phyloP scores from a whole-genome alignment of 1,140 invertebrate genomes.

The Ladona fulva region DNA sequence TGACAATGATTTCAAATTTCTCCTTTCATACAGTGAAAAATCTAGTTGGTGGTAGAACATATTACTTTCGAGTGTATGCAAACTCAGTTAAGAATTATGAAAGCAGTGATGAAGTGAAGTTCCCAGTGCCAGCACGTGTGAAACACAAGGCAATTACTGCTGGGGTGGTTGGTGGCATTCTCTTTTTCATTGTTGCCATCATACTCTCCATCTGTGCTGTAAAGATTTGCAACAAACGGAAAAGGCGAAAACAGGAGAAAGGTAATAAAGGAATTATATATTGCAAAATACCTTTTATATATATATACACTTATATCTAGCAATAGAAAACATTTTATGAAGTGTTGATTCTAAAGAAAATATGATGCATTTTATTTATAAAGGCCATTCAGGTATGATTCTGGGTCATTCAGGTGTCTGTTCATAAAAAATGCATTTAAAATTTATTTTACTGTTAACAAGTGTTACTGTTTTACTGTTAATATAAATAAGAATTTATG shows the following conservation, averaged over 20 bases:
- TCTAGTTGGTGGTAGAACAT: constrained; percentile 77
- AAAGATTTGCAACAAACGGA: constrained; percentile 94
- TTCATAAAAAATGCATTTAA: constrained; percentile 31
- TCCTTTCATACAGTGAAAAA: constrained; percentile 65
- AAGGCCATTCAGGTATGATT: not conserved
- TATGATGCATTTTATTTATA: too few species aligned
- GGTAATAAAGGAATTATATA: constrained; percentile 45
- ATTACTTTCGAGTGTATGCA: constrained; percentile 81
- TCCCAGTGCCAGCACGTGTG: constrained; percentile 74
- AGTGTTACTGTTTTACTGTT: too few species aligned
- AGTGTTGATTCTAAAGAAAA: too few species aligned
- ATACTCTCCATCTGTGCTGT: constrained; percentile 91
- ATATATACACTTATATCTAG: too few species aligned
- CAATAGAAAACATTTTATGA: not conserved
- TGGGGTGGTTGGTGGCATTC: constrained; percentile 84
- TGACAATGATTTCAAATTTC: too few species aligned
- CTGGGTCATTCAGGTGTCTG: not conserved
- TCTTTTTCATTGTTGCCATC: constrained; percentile 94
- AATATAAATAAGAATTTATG: too few species aligned
- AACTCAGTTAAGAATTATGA: constrained; percentile 74
- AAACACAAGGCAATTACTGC: constrained; percentile 90
- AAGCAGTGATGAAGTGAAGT: constrained; percentile 74
- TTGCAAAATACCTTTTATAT: not conserved
- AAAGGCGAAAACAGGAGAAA: constrained; percentile 93
- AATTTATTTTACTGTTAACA: too few species aligned